Conservation (phyloP, 2,113 vertebrate genomes). For the Campylomormyrus numenius region DNA sequence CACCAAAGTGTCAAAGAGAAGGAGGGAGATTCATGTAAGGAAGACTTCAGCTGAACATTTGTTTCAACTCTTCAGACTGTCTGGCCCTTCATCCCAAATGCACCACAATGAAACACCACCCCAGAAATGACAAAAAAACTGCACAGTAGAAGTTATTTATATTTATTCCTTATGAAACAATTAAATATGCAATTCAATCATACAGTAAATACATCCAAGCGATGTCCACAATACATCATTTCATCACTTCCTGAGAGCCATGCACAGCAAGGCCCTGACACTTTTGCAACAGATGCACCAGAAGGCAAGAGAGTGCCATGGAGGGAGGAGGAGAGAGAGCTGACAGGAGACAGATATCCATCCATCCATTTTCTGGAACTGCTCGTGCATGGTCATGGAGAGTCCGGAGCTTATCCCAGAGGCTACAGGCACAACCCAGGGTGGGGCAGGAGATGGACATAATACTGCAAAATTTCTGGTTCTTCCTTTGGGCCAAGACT, state of each 20-base stretch:
- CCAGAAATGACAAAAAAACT: neutral
- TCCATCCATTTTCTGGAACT: conserved; percentile 13
- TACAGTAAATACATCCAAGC: conserved; percentile 4
- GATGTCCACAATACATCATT: conserved; percentile 56
- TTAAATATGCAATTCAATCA: conserved; percentile 40
- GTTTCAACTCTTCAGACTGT: neutral
- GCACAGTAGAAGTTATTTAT: neutral
- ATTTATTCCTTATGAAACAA: neutral
- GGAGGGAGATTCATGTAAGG: neutral
- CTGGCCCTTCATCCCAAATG: neutral
- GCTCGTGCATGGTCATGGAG: neutral
- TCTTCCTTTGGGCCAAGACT: conserved; percentile 21
- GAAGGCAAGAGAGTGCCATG: conserved; percentile 2
- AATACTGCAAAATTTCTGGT: conserved; percentile 46
- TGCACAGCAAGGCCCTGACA: conserved; percentile 55
- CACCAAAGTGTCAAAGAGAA: neutral
- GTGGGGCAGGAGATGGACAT: conserved; percentile 13
- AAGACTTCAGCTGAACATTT: neutral
- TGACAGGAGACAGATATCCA: conserved; percentile 9
- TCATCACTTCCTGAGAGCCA: conserved; percentile 35
- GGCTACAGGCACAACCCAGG: neutral
- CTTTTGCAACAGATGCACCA: conserved; percentile 30
- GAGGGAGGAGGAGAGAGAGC: conserved; percentile 6
- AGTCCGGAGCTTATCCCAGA: neutral
- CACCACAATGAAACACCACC: neutral